Evolutionary conservation across 2,888 invertebrate genomes (phyloP), one percentile per base, ranked within the genome.

Genomic region (Craniophora ligustri): DNA sequence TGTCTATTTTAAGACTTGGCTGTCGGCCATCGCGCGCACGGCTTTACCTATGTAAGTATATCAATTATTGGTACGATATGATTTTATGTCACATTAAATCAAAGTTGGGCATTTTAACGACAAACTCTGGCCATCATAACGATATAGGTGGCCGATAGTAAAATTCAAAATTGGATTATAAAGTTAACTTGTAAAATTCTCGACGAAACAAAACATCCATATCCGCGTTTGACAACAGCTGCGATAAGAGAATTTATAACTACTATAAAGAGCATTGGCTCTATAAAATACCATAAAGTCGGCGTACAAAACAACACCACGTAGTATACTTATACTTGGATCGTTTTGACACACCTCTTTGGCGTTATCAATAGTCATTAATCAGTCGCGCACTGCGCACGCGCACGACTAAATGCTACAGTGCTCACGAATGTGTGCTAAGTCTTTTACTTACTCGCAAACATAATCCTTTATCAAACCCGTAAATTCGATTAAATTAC

Each of bases 1-100:
- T 62, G 56, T 77, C 88, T 90, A 91, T 89, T 91, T 89, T 78
- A 63, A 82, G 81, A 82, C 40, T 88, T 92, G 92, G 92, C 91
- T 72, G 55, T 46, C 50, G 66, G 86, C 92, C 91, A 91, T 75
- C 57, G 80, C 78, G 74, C 74, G 70, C 76, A 66, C 75, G 60
- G 72, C 71, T 81, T 83, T 86, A 86, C 84, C 88, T 86, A 87
- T 88, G 89, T 86, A 81, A 85, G 87, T 84, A 74, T 77, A 82
- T 81, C 82, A 82, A 83, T 85, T 83, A 84, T 81, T 72, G 73
- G 67, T 63, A 68, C 73, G 75, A 78, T 78, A 79, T 75, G 70
- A 73, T 80, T 80, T 81, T 79, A 76, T 79, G 79, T 75, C 78
- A 75, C 67, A 78, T 67, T 67, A 72, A 72, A 78, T 73, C 59